A percentile compares a stretch with the other conserved stretches of the same genome.
Conservation (phyloP, 2,797 vertebrate genomes). For the Chloroceryle inda region DNA sequence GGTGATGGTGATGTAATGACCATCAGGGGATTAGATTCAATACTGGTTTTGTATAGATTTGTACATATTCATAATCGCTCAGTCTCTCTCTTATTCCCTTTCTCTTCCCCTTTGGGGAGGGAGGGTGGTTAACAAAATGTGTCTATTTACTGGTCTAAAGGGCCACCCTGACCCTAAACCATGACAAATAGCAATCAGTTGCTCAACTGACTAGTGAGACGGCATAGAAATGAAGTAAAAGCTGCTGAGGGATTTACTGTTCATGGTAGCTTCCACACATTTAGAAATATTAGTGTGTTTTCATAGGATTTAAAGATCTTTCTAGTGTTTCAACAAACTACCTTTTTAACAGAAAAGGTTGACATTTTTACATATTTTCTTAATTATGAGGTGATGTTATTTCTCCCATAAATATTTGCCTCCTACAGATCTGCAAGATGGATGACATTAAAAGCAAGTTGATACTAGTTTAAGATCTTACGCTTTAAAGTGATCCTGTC, state of each 20-base stretch:
- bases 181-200: neutral
- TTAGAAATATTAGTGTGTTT: neutral
- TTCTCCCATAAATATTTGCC: neutral
- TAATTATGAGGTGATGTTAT: neutral
- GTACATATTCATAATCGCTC: too few relatives aligned
- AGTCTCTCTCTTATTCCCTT: too few relatives aligned
- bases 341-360: neutral
- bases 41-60: too few relatives aligned
- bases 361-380: neutral
- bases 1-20: too few relatives aligned
- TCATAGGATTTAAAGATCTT: neutral
- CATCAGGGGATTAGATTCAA: too few relatives aligned
- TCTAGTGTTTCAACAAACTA: neutral
- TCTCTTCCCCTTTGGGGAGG: too few relatives aligned
- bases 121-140: too few relatives aligned
- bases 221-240: neutral
- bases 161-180: too few relatives aligned
- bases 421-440: neutral
- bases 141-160: too few relatives aligned
- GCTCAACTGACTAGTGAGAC: neutral
- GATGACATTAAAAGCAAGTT: neutral
- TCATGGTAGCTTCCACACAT: neutral
- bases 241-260: neutral
- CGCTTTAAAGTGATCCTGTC: neutral
- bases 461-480: neutral